These are phyloP conservation scores for Aphelocoma californica DNA, from an alignment of 2,797 vertebrate species.

Conservation along the genomic window DNA sequence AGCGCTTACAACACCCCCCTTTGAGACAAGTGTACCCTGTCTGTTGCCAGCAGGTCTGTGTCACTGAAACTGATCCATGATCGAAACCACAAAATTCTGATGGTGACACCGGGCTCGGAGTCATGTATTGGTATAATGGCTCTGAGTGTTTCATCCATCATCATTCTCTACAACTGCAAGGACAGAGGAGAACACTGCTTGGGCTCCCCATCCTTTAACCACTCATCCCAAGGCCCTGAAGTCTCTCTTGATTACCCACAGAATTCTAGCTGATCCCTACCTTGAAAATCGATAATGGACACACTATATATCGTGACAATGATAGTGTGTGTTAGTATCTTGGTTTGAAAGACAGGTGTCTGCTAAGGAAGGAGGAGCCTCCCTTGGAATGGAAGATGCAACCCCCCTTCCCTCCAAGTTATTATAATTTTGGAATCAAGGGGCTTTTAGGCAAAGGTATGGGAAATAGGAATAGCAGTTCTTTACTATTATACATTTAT, in stretches of 20 bases:
- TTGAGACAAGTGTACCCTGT: background rate
- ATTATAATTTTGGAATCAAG: no score
- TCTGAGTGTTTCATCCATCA: background rate
- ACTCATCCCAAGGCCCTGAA: background rate
- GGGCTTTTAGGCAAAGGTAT: no score
- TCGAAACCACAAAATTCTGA: rapidly evolving
- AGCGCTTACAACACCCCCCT: rapidly evolving
- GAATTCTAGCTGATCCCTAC: background rate
- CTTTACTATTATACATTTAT: no score
- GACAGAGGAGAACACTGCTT: background rate
- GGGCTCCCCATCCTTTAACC: background rate
- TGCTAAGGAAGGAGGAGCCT: no score
- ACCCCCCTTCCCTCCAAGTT: no score
- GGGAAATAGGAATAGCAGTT: no score
- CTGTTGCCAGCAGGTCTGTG: background rate
- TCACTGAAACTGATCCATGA: background rate
- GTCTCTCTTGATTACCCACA: rapidly evolving
- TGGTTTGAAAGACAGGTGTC: no score
- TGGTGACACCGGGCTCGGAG: rapidly evolving
- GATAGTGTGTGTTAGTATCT: background rate
- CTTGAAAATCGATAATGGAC: background rate
- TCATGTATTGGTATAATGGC: no score
- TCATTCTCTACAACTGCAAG: background rate
- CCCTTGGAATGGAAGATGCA: no score
- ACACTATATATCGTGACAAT: background rate